A percentile compares a stretch with the other conserved stretches of the same genome.
phyloP scores from a whole-genome alignment of 2,113 vertebrate species.

The Carollia perspicillata region DNA sequence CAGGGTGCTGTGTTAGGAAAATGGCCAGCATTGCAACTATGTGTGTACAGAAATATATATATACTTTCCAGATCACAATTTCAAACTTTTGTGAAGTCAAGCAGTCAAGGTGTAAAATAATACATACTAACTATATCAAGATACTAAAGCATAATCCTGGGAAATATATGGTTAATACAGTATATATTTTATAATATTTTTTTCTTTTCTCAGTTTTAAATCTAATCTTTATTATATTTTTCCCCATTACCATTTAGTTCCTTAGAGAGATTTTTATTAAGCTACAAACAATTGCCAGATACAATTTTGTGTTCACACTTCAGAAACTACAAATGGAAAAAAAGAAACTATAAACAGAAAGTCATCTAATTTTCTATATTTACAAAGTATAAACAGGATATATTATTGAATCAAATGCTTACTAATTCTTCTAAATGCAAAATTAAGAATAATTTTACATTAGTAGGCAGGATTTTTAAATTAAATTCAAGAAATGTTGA shows the following conservation, averaged over 20 bases:
- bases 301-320: constrained; percentile 52
- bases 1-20: background rate
- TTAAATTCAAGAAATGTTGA: constrained; percentile 71
- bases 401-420: constrained; percentile 70
- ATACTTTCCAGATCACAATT: background rate
- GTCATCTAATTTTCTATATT: constrained; percentile 70
- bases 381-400: constrained; percentile 66
- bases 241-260: too few relatives aligned
- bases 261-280: background rate
- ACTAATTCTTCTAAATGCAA: constrained; percentile 60
- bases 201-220: too few relatives aligned
- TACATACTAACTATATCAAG: background rate
- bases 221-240: too few relatives aligned
- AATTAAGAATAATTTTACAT: constrained; percentile 64
- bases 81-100: background rate
- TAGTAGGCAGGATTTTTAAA: constrained; percentile 65
- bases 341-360: background rate
- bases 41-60: background rate
- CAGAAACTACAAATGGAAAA: constrained; percentile 68
- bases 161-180: background rate
- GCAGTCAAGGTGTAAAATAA: background rate
- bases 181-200: background rate
- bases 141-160: background rate
- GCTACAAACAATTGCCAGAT: constrained; percentile 19
- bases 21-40: background rate